phyloP scores from a whole-genome alignment of 2,888 invertebrate species.

The Flexamia atlantica region DNA sequence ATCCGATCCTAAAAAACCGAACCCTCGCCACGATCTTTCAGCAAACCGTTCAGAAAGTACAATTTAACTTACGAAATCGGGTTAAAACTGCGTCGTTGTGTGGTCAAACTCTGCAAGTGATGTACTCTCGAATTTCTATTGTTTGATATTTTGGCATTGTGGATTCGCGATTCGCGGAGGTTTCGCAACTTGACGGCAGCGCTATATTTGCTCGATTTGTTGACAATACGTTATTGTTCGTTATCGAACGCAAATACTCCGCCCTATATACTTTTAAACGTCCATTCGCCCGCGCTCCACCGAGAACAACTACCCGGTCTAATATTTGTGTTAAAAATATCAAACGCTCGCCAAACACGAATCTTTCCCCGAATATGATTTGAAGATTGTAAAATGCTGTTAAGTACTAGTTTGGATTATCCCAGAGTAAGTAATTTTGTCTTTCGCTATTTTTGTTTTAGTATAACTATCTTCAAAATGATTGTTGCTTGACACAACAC shows the following conservation, averaged over 20 bases:
- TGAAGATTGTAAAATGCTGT: no score
- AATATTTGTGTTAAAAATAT: neutral
- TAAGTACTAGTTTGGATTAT: no score
- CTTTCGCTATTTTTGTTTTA: no score
- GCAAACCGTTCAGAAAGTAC: no score
- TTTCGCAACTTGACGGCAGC: constrained; percentile 5
- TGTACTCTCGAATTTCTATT: neutral
- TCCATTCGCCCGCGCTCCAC: neutral
- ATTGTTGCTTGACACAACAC: no score
- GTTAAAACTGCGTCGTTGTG: no score
- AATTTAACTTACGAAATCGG: no score
- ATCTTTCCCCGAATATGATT: no score
- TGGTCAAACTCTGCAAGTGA: neutral
- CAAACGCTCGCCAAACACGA: neutral
- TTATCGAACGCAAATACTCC: constrained; percentile 12
- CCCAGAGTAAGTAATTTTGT: no score
- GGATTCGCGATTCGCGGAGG: constrained; percentile 11
- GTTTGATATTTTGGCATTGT: neutral
- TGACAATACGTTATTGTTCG: constrained; percentile 33
- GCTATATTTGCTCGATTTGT: constrained; percentile 6
- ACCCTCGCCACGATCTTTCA: no score
- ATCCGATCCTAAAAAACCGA: no score
- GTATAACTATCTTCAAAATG: no score
- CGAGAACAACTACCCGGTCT: neutral
- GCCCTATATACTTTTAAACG: neutral